phyloP scores from a whole-genome alignment of 2,797 vertebrate species.

The Peromyscus aztecus region DNA sequence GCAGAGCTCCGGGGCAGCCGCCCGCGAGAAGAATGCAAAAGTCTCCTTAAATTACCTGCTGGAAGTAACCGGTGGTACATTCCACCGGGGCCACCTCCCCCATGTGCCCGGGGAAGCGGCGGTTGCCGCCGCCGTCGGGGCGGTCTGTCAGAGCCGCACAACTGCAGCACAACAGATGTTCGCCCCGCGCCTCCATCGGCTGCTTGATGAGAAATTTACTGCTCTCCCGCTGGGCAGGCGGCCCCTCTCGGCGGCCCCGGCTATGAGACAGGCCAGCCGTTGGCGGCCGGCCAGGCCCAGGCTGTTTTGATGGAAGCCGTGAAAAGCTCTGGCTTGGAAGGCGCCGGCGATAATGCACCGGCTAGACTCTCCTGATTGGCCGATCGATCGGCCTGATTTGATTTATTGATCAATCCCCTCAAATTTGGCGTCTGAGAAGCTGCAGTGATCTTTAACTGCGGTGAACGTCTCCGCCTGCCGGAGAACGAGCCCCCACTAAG shows the following conservation, averaged over 20 bases:
- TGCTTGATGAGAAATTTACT: constrained; percentile 94
- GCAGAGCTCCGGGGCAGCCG: constrained; percentile 86
- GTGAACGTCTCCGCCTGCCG: constrained; percentile 93
- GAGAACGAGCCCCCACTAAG: constrained; percentile 94
- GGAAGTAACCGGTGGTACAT: constrained; percentile 91
- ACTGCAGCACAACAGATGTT: constrained; percentile 93
- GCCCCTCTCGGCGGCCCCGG: constrained; percentile 90
- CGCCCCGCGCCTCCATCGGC: constrained; percentile 91
- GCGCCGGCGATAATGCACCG: constrained; percentile 97
- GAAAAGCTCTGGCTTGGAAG: constrained; percentile 88
- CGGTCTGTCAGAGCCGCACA: constrained; percentile 91
- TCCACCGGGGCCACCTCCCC: constrained; percentile 75
- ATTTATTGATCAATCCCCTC: constrained; percentile 99
- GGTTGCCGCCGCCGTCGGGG: constrained; percentile 88
- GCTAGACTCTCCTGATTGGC: constrained; percentile 97
- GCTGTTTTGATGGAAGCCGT: constrained; percentile 91
- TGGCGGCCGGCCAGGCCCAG: constrained; percentile 90
- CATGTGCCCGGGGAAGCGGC: constrained; percentile 81
- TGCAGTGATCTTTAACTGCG: constrained; percentile 96
- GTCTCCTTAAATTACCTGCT: constrained; percentile 92
- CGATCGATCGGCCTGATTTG: constrained; percentile 99
- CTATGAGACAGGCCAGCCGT: constrained; percentile 91
- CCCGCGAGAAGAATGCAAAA: constrained; percentile 88
- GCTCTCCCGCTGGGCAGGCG: constrained; percentile 91
- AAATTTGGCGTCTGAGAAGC: constrained; percentile 95